These are phyloP conservation scores for Seira ritae DNA, from an alignment of 2,888 invertebrate species.

Conservation along the genomic window DNA sequence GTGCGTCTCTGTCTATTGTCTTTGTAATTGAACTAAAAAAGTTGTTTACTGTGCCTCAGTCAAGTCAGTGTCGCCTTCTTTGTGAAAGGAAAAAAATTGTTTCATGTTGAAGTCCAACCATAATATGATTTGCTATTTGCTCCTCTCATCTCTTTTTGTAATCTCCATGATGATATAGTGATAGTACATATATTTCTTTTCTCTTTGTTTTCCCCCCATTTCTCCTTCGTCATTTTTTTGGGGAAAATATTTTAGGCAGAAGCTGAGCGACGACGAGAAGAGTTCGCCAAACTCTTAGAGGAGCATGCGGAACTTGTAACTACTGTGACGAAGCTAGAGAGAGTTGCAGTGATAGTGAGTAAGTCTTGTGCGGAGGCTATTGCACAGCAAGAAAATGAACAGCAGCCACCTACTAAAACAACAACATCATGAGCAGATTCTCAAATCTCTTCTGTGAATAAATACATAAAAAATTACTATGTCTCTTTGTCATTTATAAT, in stretches of 20 bases:
- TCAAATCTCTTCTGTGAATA: too few species aligned
- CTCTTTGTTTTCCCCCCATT: constrained; percentile 12
- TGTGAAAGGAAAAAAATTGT: too few species aligned
- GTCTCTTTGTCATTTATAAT: too few species aligned
- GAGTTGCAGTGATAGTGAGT: constrained; percentile 52
- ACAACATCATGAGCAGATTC: constrained; percentile 41
- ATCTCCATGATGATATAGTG: too few species aligned
- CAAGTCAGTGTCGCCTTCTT: neutral
- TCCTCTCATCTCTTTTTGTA: too few species aligned
- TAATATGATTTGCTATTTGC: too few species aligned
- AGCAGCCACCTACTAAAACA: constrained; percentile 56
- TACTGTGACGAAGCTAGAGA: constrained; percentile 76
- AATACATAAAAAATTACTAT: too few species aligned
- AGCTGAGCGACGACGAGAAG: constrained; percentile 76
- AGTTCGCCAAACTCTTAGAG: constrained; percentile 76
- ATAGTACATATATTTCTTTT: neutral
- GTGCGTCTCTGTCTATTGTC: too few species aligned
- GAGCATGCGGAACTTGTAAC: constrained; percentile 77
- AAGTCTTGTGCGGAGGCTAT: constrained; percentile 53
- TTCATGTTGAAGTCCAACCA: too few species aligned
- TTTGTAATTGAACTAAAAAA: too few species aligned
- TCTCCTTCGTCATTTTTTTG: too few species aligned
- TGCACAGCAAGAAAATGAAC: constrained; percentile 48
- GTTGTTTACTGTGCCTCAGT: too few species aligned
- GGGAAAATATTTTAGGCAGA: constrained; percentile 75